phyloP scores from a whole-genome alignment of 2,797 vertebrate genomes.

The Myiotriccus ornatus region DNA sequence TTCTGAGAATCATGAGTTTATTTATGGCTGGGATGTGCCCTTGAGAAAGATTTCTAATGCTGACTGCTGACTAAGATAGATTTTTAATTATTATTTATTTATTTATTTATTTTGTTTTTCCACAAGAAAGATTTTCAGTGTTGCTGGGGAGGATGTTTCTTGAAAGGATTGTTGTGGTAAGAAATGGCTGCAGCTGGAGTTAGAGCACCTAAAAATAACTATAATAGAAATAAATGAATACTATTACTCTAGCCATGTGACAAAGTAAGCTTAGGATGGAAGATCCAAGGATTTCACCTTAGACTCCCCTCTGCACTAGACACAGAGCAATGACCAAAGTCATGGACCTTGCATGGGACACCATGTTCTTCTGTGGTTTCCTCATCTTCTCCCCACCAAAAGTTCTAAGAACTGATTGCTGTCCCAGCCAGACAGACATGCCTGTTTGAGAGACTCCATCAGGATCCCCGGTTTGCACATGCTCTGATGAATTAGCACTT shows the following conservation, averaged over 20 bases:
- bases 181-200: constrained; percentile 8
- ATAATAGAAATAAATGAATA: constrained; percentile 4
- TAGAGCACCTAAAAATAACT: constrained; percentile 9
- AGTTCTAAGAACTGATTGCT: background rate
- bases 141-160: background rate
- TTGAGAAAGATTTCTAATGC: background rate
- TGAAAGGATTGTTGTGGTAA: background rate
- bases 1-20: background rate
- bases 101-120: background rate
- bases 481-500: background rate
- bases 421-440: background rate
- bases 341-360: background rate
- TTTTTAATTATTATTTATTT: background rate
- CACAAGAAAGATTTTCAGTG: background rate
- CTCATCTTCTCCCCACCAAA: background rate
- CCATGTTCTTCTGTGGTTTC: background rate
- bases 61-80: background rate
- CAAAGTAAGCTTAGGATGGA: background rate
- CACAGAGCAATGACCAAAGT: background rate
- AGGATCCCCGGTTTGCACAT: background rate
- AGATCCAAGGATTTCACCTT: background rate
- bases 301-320: background rate
- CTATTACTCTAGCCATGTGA: background rate
- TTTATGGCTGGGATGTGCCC: background rate
- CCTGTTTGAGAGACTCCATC: background rate